phyloP scores from a whole-genome alignment of 2,888 invertebrate genomes.

The Ellobium chinense region DNA sequence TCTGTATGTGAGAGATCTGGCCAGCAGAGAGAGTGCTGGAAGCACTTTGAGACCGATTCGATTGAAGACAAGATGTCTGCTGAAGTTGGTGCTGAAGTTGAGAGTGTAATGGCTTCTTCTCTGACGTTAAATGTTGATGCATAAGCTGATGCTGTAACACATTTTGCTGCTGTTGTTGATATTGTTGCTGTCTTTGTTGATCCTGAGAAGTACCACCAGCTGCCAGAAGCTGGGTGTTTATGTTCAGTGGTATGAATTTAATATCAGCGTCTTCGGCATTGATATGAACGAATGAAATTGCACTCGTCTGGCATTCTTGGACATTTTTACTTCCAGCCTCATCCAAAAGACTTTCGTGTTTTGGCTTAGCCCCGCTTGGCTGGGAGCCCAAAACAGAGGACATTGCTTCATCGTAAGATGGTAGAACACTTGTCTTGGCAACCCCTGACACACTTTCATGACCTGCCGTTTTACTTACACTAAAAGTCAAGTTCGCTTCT shows the following conservation, averaged over 20 bases:
- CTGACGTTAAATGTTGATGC: neutral
- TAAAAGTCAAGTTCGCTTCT: neutral
- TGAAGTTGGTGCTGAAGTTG: neutral
- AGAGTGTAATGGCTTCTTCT: neutral
- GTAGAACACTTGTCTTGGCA: constrained; percentile 6
- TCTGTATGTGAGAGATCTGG: neutral
- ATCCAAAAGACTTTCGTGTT: neutral
- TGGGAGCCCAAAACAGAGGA: constrained; percentile 21
- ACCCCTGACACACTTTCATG: neutral
- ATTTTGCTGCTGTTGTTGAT: neutral
- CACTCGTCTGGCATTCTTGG: neutral
- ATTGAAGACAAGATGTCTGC: neutral
- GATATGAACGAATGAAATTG: constrained; percentile 1
- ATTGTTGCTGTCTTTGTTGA: neutral
- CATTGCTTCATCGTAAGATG: constrained; percentile 27
- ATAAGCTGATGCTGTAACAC: neutral
- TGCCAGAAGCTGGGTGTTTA: neutral
- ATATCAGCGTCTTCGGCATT: constrained; percentile 12
- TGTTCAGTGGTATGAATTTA: constrained; percentile 1
- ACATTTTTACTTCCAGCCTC: neutral
- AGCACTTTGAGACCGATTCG: neutral
- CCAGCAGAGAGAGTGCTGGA: neutral
- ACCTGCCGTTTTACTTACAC: neutral
- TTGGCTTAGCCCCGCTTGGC: neutral
- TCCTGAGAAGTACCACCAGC: neutral